phyloP scores from a whole-genome alignment of 2,113 vertebrate genomes.

The Spilogale gracilis region DNA sequence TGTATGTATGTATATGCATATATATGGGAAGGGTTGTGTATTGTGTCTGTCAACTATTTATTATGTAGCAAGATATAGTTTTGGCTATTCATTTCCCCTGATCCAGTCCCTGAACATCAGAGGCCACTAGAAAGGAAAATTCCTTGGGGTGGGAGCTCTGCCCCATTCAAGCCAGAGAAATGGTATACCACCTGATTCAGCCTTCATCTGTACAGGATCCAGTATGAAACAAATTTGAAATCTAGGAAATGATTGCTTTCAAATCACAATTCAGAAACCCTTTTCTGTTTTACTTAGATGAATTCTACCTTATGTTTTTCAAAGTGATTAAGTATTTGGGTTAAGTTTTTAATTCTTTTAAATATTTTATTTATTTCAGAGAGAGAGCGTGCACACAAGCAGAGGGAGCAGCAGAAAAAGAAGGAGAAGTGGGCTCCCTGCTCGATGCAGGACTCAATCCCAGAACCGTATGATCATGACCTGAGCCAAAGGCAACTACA shows the following conservation, averaged over 20 bases:
- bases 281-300: neutral
- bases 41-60: conserved; percentile 56
- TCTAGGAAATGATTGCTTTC: neutral
- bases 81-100: conserved; percentile 51
- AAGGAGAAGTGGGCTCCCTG: too few relatives aligned
- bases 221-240: conserved; percentile 21
- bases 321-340: neutral
- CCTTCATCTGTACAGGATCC: neutral
- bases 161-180: conserved; percentile 14
- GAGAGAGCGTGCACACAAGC: too few relatives aligned
- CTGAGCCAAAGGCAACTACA: too few relatives aligned
- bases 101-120: conserved; percentile 28
- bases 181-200: neutral
- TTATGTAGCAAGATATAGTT: conserved; percentile 60
- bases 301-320: neutral
- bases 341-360: neutral
- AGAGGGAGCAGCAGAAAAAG: too few relatives aligned
- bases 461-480: too few relatives aligned
- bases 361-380: too few relatives aligned
- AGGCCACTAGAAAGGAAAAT: conserved; percentile 53
- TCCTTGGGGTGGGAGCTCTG: neutral
- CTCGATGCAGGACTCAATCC: too few relatives aligned
- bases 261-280: conserved; percentile 3
- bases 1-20: neutral
- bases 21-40: neutral